A percentile compares a stretch with the other conserved stretches of the same genome.
phyloP scores from a whole-genome alignment of 2,113 vertebrate genomes.

The Oplegnathus fasciatus region DNA sequence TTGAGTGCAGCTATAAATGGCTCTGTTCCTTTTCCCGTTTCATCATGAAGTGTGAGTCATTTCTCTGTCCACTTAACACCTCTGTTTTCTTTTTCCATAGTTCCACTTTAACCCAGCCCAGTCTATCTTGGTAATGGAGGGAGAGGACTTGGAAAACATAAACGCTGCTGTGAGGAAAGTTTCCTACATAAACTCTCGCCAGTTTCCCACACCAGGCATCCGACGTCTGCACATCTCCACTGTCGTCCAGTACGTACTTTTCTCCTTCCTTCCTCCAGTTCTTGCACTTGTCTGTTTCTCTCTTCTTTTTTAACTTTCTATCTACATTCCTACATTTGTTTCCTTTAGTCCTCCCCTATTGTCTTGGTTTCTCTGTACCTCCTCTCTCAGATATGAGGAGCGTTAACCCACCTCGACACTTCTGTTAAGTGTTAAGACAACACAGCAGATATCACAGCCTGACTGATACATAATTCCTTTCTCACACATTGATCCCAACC shows the following conservation, averaged over 20 bases:
- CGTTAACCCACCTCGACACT: constrained; percentile 13
- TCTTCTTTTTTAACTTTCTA: neutral
- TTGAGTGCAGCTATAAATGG: neutral
- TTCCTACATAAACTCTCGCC: constrained; percentile 97
- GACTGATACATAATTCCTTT: constrained; percentile 41
- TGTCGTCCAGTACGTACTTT: constrained; percentile 91
- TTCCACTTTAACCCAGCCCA: constrained; percentile 99
- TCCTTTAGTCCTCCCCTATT: neutral
- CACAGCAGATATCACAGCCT: constrained; percentile 46
- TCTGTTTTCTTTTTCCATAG: constrained; percentile 73
- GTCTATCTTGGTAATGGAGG: constrained; percentile 96
- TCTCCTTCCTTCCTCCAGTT: neutral
- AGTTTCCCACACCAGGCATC: constrained; percentile 93
- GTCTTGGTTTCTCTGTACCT: neutral
- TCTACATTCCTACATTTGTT: neutral
- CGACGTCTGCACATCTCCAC: constrained; percentile 92
- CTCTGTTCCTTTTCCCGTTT: neutral
- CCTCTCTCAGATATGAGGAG: neutral
- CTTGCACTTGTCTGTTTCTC: neutral
- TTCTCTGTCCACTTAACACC: neutral
- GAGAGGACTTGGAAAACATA: constrained; percentile 94
- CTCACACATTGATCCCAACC: constrained; percentile 23
- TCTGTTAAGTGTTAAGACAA: constrained; percentile 42
- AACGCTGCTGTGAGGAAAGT: constrained; percentile 93
- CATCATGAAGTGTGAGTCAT: neutral